These are phyloP conservation scores for Thunnus maccoyii DNA, from an alignment of 2,113 vertebrate genomes.

Conservation along the genomic window DNA sequence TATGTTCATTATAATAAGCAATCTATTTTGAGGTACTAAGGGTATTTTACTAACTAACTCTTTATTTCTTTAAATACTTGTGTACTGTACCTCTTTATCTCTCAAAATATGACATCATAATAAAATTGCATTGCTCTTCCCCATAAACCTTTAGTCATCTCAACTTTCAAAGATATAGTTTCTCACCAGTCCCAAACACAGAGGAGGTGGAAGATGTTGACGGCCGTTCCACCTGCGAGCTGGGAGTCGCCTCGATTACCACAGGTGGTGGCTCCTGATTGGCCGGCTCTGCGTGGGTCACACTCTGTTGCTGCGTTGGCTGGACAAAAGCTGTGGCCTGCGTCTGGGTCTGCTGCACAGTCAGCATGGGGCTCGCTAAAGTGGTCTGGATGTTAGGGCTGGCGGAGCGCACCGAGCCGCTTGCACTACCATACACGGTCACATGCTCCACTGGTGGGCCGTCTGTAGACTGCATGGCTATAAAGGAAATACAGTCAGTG, in stretches of 20 bases:
- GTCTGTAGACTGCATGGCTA: slow-evolving; percentile 93
- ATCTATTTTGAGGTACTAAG: too few relatives aligned
- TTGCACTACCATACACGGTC: slow-evolving; percentile 93
- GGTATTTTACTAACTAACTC: too few relatives aligned
- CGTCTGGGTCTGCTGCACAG: slow-evolving; percentile 90
- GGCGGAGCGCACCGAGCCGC: slow-evolving; percentile 96
- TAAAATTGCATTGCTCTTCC: too few relatives aligned
- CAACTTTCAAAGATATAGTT: neutral
- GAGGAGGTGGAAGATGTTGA: slow-evolving; percentile 93
- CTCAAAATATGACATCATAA: neutral
- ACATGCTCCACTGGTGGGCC: slow-evolving; percentile 93
- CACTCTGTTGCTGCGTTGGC: slow-evolving; percentile 96
- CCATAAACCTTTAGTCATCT: too few relatives aligned
- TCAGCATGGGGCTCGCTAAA: slow-evolving; percentile 89
- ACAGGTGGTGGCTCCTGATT: slow-evolving; percentile 89
- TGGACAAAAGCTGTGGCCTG: slow-evolving; percentile 98
- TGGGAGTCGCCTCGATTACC: slow-evolving; percentile 91
- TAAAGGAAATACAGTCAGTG: slow-evolving; percentile 30
- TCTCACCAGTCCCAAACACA: slow-evolving; percentile 92
- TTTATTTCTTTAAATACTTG: too few relatives aligned
- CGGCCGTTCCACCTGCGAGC: slow-evolving; percentile 92
- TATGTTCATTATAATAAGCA: too few relatives aligned
- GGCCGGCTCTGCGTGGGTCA: slow-evolving; percentile 89
- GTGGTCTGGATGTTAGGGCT: slow-evolving; percentile 96
- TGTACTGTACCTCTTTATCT: too few relatives aligned